These are phyloP conservation scores for Eulacestoma nigropectus DNA, from an alignment of 2,113 vertebrate genomes.

Conservation along the genomic window DNA sequence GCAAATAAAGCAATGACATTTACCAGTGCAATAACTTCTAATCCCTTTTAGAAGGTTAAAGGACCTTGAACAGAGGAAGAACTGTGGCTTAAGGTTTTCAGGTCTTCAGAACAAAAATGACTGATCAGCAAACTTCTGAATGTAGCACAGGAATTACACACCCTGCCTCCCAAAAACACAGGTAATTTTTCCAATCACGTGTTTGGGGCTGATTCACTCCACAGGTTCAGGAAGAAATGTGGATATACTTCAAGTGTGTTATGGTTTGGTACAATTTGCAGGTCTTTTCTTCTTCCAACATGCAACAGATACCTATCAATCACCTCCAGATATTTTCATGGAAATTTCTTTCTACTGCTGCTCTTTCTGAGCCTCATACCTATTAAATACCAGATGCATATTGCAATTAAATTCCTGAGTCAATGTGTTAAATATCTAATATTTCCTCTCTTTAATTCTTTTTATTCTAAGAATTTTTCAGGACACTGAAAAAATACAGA, in stretches of 20 bases:
- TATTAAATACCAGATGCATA: not conserved
- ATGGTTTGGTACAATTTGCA: not conserved
- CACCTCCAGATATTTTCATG: not conserved
- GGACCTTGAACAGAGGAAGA: not conserved
- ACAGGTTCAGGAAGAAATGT: not conserved
- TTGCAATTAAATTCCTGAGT: not conserved
- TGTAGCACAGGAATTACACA: not conserved
- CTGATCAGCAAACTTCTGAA: not conserved
- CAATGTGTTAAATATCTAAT: not conserved
- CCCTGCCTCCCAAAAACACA: not conserved
- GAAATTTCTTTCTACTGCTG: not conserved
- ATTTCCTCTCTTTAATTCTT: not conserved
- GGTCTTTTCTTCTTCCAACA: not conserved
- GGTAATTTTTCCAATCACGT: not conserved
- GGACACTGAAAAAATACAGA: not conserved
- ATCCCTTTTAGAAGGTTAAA: not conserved
- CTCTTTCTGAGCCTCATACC: not conserved
- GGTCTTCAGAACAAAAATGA: not conserved
- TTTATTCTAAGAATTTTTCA: not conserved
- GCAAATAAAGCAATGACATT: not conserved
- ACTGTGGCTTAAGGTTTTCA: not conserved
- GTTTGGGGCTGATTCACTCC: not conserved
- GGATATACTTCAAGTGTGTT: not conserved
- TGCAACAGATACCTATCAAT: not conserved
- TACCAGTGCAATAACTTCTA: not conserved